Base-by-base conservation (phyloP, 2,797 vertebrate species). In the Cynodonichthys magdalenae region DNA sequence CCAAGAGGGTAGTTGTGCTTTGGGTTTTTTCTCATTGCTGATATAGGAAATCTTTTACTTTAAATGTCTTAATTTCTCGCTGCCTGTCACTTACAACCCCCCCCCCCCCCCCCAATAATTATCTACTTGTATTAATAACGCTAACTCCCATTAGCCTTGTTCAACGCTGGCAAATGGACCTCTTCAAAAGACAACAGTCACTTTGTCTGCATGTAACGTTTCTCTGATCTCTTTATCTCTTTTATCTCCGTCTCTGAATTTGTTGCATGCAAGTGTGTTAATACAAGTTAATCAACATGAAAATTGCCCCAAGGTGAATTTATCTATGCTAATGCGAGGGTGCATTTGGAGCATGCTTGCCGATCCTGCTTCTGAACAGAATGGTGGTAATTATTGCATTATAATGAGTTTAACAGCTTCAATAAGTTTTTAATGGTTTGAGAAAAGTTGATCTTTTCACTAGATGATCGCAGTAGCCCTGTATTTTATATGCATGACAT, bases 221-320 rank as follows among this genome's bases (percentile, higher is more conserved):
- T 18, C 84, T 82, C 64, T 84, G 75, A 82, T 75, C 1, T 82
- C 80, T 48, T 79, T 75, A 75, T 86, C 73, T 41, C 71, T 59
- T 76, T 81, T 76, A 74, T 74, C 1, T 77, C 74, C 63, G 60
- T 69, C 42, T 50, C 56, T 83, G 71, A 77, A 69, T 87, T 80
- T 90, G 80, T 84, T 83, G 78, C 84, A 79, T 75, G 82, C 82
- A 68, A 86, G 81, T 82, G 82, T 82, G 85, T 88, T 83, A 79
- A 77, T 28, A 52, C 72, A 69, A 83, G 81, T 91, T 91, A 86
- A 92, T 92, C 89, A 91, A 86, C 88, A 91, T 92, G 90, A 89
- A 92, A 87, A 93, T 91, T 89, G 84, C 90, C 78, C 59, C 78
- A 90, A 91, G 90, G 88, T 90, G 89, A 90, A 92, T 92, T 84